phyloP scores from a whole-genome alignment of 2,888 invertebrate genomes.

The Melieria picta region DNA sequence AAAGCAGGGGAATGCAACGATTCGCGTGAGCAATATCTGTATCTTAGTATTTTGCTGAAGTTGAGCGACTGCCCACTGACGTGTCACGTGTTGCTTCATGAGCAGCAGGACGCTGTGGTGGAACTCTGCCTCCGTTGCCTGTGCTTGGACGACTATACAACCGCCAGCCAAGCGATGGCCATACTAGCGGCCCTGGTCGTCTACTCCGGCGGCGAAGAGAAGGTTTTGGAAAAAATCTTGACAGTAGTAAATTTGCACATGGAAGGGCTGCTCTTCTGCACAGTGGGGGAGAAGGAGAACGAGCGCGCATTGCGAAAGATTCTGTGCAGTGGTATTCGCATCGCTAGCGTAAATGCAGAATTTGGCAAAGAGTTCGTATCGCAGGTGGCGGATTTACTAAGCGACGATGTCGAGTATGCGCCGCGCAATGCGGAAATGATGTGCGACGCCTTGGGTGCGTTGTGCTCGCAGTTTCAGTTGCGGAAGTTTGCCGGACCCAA shows the following conservation, averaged over 20 bases:
- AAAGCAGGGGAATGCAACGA: slow-evolving; percentile 61
- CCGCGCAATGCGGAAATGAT: slow-evolving; percentile 67
- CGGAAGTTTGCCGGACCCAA: slow-evolving; percentile 51
- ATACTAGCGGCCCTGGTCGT: slow-evolving; percentile 60
- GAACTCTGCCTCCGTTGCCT: slow-evolving; percentile 62
- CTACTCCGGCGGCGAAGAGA: slow-evolving; percentile 49
- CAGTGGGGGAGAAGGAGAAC: slow-evolving; percentile 58
- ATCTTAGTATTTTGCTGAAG: slow-evolving; percentile 61
- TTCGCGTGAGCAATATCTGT: slow-evolving; percentile 61
- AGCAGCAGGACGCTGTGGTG: slow-evolving; percentile 58
- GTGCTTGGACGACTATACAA: slow-evolving; percentile 62
- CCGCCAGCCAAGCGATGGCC: slow-evolving; percentile 62
- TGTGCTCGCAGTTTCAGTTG: slow-evolving; percentile 71
- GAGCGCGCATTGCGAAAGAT: slow-evolving; percentile 61
- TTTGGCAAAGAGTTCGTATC: slow-evolving; percentile 75
- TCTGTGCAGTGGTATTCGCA: slow-evolving; percentile 75
- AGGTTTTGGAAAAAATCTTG: slow-evolving; percentile 55
- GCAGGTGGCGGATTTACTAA: slow-evolving; percentile 69
- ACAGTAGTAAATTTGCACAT: slow-evolving; percentile 62
- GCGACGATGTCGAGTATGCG: slow-evolving; percentile 60
- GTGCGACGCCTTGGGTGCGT: slow-evolving; percentile 80
- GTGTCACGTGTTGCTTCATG: slow-evolving; percentile 60
- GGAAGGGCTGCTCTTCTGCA: slow-evolving; percentile 62
- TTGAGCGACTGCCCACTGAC: slow-evolving; percentile 64
- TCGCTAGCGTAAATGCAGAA: slow-evolving; percentile 73